Percentiles rank a stretch among this genome's conserved stretches.
Conservation (phyloP, 2,888 invertebrate species). For the Mimas tiliae region DNA sequence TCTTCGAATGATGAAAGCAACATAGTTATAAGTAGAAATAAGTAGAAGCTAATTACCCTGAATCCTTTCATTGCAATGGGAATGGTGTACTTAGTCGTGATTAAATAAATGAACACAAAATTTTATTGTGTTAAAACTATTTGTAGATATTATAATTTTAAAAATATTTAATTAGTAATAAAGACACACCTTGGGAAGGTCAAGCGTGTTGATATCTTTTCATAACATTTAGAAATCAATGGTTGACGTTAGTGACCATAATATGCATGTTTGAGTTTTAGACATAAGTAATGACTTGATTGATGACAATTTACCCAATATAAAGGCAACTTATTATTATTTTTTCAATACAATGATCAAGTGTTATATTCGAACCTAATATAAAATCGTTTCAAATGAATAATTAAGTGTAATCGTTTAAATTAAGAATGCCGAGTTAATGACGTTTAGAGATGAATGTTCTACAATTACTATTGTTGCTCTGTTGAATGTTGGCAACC, state of each 20-base stretch:
- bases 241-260: background rate
- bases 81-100: background rate
- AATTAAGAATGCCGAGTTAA: slow-evolving; percentile 33
- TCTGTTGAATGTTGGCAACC: slow-evolving; percentile 44
- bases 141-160: background rate
- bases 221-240: slow-evolving; percentile 12
- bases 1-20: too few relatives aligned
- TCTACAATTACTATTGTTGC: slow-evolving; percentile 40
- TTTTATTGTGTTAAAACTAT: background rate
- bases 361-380: background rate
- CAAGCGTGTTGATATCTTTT: slow-evolving; percentile 37
- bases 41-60: background rate
- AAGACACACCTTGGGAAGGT: slow-evolving; percentile 41
- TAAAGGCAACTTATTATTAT: background rate
- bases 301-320: background rate
- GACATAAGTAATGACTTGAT: background rate
- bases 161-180: background rate
- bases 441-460: slow-evolving; percentile 39
- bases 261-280: background rate
- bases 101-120: background rate
- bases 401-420: slow-evolving; percentile 11
- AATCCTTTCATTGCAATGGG: background rate
- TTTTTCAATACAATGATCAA: background rate
- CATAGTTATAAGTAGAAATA: too few relatives aligned
- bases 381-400: background rate